Evolutionary conservation across 1,140 invertebrate species (phyloP), one percentile per base, ranked within the genome.

Genomic region (Polypedilum vanderplanki): DNA sequence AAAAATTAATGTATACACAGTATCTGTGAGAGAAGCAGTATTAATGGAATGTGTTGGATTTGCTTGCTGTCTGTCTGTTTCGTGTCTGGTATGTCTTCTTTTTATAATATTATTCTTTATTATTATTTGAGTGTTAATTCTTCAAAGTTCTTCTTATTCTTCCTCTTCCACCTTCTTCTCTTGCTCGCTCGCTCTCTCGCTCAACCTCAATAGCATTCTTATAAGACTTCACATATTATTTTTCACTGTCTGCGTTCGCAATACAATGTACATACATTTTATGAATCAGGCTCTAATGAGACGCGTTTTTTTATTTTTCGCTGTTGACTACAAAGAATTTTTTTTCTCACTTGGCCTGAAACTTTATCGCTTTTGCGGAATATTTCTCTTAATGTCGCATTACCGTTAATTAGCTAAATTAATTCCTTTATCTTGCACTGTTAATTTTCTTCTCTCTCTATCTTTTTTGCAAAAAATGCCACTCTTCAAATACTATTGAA

Each of bases 101-200:
- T 46, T 46, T 46, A n/a, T 46, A 46, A 10, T 46, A 46, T 46
- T 46, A 46, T 46, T 46, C 15, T 57, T 57, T n/a, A n/a, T n/a
- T 57, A 57, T 57, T 57, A 57, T 57, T 57, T 57, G 46, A 57
- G 46, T 57, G 46, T 57, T 57, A 57, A 57, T 57, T 57, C n/a
- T 57, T 57, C n/a, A n/a, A 57, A 57, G 12, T n/a, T 57, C 46
- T 57, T 46, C 41, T 46, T 57, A 8, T 57, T 57, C 12, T 57
- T 57, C 46, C 12, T 57, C n/a, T n/a, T 57, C 15, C 1, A 12
- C n/a, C 3, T 15, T 57, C 15, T n/a, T 12, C 12, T n/a, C 10
- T 12, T 12, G 5, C 40, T 41, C 40, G 40, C 12, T 12, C 15
- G n/a, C 46, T 12, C 15, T 15, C 12, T 57, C 46, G n/a, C n/a